phyloP scores from a whole-genome alignment of 2,888 invertebrate species.

The Ochropacha duplaris region DNA sequence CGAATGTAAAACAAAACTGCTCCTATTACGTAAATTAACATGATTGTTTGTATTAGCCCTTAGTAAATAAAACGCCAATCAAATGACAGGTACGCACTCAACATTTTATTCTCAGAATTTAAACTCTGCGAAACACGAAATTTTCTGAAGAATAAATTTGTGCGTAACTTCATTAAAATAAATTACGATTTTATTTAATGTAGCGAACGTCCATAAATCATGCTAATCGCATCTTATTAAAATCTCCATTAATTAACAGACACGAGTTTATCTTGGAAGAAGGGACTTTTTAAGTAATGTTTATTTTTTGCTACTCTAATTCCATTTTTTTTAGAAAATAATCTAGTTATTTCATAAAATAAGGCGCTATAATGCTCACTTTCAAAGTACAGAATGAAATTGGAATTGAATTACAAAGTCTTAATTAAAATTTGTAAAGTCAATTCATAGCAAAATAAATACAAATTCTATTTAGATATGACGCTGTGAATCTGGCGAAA shows the following conservation, averaged over 20 bases:
- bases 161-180: constrained; percentile 8
- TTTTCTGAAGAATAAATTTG: constrained; percentile 9
- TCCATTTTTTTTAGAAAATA: not conserved
- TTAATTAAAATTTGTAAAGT: no score
- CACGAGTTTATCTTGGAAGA: not conserved
- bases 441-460: no score
- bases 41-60: no score
- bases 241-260: constrained; percentile 8
- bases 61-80: not conserved
- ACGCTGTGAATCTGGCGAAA: no score
- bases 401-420: no score
- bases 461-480: no score
- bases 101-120: not conserved
- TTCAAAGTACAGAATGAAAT: no score
- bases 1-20: no score
- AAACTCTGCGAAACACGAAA: constrained; percentile 5
- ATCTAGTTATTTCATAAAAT: not conserved
- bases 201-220: constrained; percentile 23
- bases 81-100: not conserved
- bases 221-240: constrained; percentile 27
- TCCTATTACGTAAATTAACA: no score
- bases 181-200: constrained; percentile 24
- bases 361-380: no score
- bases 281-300: not conserved
- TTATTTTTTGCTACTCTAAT: not conserved